These are phyloP conservation scores for Channallabes apus DNA, from an alignment of 2,797 vertebrate genomes.

Conservation along the genomic window DNA sequence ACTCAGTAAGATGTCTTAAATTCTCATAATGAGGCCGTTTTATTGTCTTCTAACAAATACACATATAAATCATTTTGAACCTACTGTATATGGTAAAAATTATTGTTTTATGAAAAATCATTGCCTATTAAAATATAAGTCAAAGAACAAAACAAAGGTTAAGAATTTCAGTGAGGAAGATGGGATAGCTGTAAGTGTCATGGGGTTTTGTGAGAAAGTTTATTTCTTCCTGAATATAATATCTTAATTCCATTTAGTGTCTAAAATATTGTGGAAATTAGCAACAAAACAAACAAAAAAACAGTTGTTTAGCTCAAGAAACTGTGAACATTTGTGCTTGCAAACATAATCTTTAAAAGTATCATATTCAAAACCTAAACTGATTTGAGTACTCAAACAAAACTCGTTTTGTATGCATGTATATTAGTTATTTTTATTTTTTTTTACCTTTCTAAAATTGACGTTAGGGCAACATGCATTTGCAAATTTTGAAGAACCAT, in stretches of 20 bases:
- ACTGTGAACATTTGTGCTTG: constrained; percentile 50
- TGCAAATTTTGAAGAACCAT: not conserved
- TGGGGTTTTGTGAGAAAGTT: constrained; percentile 16
- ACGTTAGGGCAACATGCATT: constrained; percentile 52
- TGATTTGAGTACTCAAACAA: constrained; percentile 46
- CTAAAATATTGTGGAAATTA: constrained; percentile 1
- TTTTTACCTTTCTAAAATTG: constrained; percentile 59
- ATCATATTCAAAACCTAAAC: not conserved
- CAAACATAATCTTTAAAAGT: constrained; percentile 2
- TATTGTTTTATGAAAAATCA: not conserved
- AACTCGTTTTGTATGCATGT: constrained; percentile 68
- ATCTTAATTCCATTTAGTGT: constrained; percentile 13
- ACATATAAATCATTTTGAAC: not conserved
- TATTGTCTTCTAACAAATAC: not conserved
- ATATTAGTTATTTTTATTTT: not conserved
- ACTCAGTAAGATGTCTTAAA: constrained; percentile 53
- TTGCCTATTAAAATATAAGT: not conserved
- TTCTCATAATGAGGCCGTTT: constrained; percentile 18
- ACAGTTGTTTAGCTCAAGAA: constrained; percentile 25
- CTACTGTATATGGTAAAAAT: too few species aligned
- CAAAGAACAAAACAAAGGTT: not conserved
- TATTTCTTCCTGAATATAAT: not conserved
- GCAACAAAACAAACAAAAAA: not conserved
- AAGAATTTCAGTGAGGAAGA: constrained; percentile 13
- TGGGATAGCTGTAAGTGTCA: not conserved